Base-by-base conservation (phyloP, 2,113 vertebrate species). In the Sterna hirundo region DNA sequence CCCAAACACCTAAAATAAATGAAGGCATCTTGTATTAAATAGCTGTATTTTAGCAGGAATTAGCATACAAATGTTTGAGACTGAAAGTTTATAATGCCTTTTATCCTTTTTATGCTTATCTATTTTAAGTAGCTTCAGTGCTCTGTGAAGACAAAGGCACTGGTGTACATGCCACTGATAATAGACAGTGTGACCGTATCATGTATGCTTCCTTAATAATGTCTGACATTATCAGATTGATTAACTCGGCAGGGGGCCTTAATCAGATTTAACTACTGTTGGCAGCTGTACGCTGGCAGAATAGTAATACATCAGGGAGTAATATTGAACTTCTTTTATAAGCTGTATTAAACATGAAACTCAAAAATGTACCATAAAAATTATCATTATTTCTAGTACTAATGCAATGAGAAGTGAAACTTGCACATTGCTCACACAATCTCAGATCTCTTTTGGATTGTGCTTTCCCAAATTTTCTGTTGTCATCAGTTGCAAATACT, bases 191-290 rank as follows among this genome's bases (percentile, higher is more conserved):
- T 96, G 97, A 96, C 96, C 79, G 12, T 96, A 97, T 98, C 96
- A 91, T 96, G 82, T 96, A 69, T 95, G 96, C 94, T 97, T 97
- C 95, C 96, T 97, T 98, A 98, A 97, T 98, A 97, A 98, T 97
- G 97, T 92, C 97, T 97, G 97, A 97, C 97, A 97, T 98, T 97
- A 98, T 98, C 97, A 97, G 96, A 98, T 97, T 98, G 98, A 98
- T 98, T 98, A 97, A 97, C 95, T 97, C 96, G 81, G 96, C 88
- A 90, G 94, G 97, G 93, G 94, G 87, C 86, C 95, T 95, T 98
- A 97, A 98, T 98, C 98, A 98, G 95, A 98, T 98, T 97, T 98
- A 98, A 97, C 97, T 97, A 54, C 94, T 96, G 88, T 96, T 97
- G 97, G 97, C 96, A 97, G 97, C 95, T 97, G 94, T 96, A 93